Evolutionary conservation across 2,113 vertebrate genomes (phyloP), one percentile per base, ranked within the genome.

Genomic region (Epinephelus moara): DNA sequence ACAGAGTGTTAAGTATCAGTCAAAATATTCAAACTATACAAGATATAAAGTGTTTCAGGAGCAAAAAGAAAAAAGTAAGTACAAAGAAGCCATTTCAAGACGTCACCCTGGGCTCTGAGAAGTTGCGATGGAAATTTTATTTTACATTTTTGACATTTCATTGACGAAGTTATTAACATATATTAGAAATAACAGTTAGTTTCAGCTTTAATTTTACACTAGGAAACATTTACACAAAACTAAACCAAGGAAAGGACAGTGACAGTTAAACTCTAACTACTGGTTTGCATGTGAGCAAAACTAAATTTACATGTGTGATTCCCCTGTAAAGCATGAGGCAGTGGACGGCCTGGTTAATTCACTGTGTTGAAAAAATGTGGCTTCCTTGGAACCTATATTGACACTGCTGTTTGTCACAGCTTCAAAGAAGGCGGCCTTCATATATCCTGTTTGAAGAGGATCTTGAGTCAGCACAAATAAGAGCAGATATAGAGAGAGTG

Each of bases 401-500:
- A n/a, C 25, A n/a, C 52, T 37, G 17, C 13, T 66, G 2, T 19
- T 25, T 45, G 13, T 64, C 18, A 49, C 19, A 64, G 3, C 49
- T 50, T 49, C 1, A 23, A 21, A 18, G 15, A 78, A 7, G 30
- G 25, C 23, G 2, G 53, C 14, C 3, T 14, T 30, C n/a, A 15
- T 11, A 67, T 59, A 64, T 92, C 78, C 88, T 87, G 86, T 85
- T 89, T 80, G 47, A 83, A 30, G 6, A 81, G 84, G 69, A 85
- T 63, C 49, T 80, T 57, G 4, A 42, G 53, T 87, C 53, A 55
- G 14, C 45, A 70, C 19, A 78, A 56, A 70, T 74, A n/a, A 57
- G 17, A 53, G 3, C n/a, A 52, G 40, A 76, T 74, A 23, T 42
- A 55, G 13, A 78, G 12, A 62, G 23, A 9, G 6, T 42, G 23